Evolutionary conservation across 2,888 invertebrate species (phyloP).

Genomic region (Leistus spinibarbis): DNA sequence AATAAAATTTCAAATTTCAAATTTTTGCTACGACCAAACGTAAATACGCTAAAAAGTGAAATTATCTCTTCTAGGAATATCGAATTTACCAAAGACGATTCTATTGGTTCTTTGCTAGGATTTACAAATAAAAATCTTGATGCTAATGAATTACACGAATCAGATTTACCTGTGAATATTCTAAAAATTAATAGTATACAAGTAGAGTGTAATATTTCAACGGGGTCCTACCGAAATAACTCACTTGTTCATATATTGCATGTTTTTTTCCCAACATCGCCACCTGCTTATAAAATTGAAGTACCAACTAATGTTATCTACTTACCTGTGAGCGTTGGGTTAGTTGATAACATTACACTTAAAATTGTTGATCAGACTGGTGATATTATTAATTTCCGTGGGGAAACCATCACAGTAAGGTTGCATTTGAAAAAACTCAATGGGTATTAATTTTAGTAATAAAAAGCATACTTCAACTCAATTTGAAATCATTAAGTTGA

Average conservation of each 20-base stretch:
- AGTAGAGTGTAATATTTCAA: slow-evolving; percentile 47
- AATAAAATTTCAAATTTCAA: not conserved
- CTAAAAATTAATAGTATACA: slow-evolving; percentile 46
- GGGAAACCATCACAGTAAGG: slow-evolving; percentile 47
- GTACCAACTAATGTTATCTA: slow-evolving; percentile 49
- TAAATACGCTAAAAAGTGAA: slow-evolving; percentile 37
- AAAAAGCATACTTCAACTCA: not conserved
- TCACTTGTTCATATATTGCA: slow-evolving; percentile 49
- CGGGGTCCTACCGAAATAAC: slow-evolving; percentile 47
- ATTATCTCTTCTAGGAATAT: slow-evolving; percentile 32
- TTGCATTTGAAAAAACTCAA: not conserved
- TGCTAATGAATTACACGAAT: slow-evolving; percentile 43
- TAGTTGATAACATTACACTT: slow-evolving; percentile 46
- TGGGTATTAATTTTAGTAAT: not conserved
- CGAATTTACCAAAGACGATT: slow-evolving; percentile 24
- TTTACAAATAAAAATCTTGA: slow-evolving; percentile 39
- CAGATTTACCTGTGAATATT: slow-evolving; percentile 48
- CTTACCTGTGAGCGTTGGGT: slow-evolving; percentile 48
- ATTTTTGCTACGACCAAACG: slow-evolving; percentile 21
- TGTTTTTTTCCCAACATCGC: slow-evolving; percentile 49
- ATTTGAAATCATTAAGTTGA: not conserved
- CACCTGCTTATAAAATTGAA: slow-evolving; percentile 51
- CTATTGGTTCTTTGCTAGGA: slow-evolving; percentile 46
- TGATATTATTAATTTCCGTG: slow-evolving; percentile 48
- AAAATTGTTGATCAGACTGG: slow-evolving; percentile 49